Evolutionary conservation across 1,140 invertebrate genomes (phyloP), one percentile per base, ranked within the genome.

Genomic region (Calycopis cecrops): DNA sequence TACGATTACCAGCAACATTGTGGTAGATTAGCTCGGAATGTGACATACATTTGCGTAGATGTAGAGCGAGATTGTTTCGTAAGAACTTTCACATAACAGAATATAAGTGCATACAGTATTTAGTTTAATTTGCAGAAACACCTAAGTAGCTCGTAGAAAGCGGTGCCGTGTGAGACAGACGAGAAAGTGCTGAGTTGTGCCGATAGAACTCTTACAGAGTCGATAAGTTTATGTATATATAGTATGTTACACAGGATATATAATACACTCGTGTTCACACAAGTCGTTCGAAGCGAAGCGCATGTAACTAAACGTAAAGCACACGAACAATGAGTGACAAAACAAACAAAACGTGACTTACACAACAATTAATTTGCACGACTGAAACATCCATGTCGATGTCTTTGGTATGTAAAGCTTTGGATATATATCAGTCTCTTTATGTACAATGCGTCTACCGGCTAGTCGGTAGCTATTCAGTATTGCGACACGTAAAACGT

Each of bases 401-500:
- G 66, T 82, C 77, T 86, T 86, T 82, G 80, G 80, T 80, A 76
- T 57, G 68, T 64, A 65, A 73, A 77, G 69, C 79, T 79, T 84
- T 83, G 77, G 80, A 79, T 78, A 82, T 63, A 81, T 73, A 70
- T 86, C 80, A 86, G 79, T 85, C 81, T 82, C 68, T 82, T 82
- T 79, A 87, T 87, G 63, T 87, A 87, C 84, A 87, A 75, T 61
- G 70, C 71, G 73, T 70, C 62, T 71, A 73, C 57, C 50, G 66
- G 74, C 65, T 57, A 59, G 59, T 60, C 69, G 67, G 73, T 68
- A 58, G 59, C 63, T 60, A 64, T 73, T 89, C 84, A 88, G 81
- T 87, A 89, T 74, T 90, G 88, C 67, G 88, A 89, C 66, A 90
- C 89, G 82, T 90, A 90, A 89, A 90, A 90, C 76, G 89, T 90